phyloP scores from a whole-genome alignment of 2,888 invertebrate genomes.

The Nomada hirtipes region DNA sequence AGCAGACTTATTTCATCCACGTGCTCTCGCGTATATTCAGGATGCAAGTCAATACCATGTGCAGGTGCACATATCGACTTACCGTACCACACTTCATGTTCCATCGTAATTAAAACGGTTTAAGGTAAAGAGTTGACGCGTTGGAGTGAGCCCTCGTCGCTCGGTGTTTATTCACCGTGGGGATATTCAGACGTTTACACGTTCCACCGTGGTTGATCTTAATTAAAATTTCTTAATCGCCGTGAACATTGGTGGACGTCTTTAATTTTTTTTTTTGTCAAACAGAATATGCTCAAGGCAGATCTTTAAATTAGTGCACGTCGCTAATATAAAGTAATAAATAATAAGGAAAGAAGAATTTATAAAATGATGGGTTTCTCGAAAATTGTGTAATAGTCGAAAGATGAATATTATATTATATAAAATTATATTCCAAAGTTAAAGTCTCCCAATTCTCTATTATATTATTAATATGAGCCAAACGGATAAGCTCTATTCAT shows the following conservation, averaged over 20 bases:
- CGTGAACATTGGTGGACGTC: background rate
- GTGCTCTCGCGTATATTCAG: background rate
- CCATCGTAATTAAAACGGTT: conserved; percentile 50
- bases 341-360: background rate
- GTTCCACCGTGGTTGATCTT: conserved; percentile 8
- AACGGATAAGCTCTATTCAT: no score
- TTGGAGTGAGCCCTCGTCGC: background rate
- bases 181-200: conserved; percentile 7
- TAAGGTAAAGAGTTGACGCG: conserved; percentile 35
- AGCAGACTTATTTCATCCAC: background rate
- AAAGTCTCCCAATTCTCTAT: no score
- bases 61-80: conserved; percentile 18
- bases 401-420: no score
- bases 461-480: no score
- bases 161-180: conserved; percentile 2
- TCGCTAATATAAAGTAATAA: background rate
- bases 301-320: background rate
- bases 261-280: background rate
- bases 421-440: no score
- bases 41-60: conserved; percentile 23
- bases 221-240: conserved; percentile 41
- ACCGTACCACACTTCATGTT: background rate
- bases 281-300: background rate
- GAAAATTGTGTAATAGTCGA: background rate
- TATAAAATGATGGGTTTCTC: background rate